Evolutionary conservation across 2,797 vertebrate genomes (phyloP), one percentile per base, ranked within the genome.

Genomic region (Xenopus petersii): DNA sequence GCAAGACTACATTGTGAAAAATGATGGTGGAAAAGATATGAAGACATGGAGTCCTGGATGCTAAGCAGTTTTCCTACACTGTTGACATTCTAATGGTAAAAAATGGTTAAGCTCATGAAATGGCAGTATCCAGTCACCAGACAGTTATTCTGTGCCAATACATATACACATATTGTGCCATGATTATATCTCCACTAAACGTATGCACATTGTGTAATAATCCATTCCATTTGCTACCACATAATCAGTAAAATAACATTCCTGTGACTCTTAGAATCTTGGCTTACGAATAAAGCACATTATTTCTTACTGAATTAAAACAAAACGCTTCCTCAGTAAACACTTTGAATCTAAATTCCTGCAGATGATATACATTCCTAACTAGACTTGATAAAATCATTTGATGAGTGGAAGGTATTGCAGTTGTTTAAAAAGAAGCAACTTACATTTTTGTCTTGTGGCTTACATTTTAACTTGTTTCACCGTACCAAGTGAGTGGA

Each of bases 161-260:
- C 33, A 36, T 59, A 26, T 61, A 73, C 67, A 64, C 63, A 42
- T 64, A 62, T 64, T 47, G 26, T 70, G 71, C 60, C 24, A 59
- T 74, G 71, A 79, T 30, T 74, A 47, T 60, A 60, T 73, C 60
- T 69, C 61, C 36, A 17, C 12, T 74, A 66, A 79, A 74, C 51
- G 54, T 74, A 74, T 79, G 56, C 76, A 73, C 65, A 70, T 73
- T 78, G 64, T 69, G 21, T 68, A 74, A 74, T 79, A 74, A 79
- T 79, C 66, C 67, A 51, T 79, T 74, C 76, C 76, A 74, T 72
- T 79, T 70, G 54, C 71, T 70, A 78, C 76, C 71, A 73, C 76
- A 78, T 78, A 79, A 79, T 79, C 76, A 79, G 71, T 65, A 71
- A 70, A 79, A 79, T 79, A 64, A 70, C 71, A 79, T 79, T 79